A percentile compares a stretch with the other conserved stretches of the same genome.
These are phyloP conservation scores for Batillaria attramentaria DNA, from an alignment of 1,140 invertebrate genomes.

Conservation along the genomic window DNA sequence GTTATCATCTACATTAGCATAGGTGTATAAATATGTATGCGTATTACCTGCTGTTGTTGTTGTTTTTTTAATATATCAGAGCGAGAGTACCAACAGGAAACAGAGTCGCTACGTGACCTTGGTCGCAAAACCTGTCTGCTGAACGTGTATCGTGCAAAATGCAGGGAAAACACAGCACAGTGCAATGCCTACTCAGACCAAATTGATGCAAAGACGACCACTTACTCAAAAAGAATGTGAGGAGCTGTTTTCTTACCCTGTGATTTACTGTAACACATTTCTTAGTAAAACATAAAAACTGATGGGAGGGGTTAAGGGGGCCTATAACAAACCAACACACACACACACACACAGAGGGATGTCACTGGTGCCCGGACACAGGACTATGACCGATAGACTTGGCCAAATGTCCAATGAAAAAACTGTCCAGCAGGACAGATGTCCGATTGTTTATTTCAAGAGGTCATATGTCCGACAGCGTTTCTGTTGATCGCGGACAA, in stretches of 20 bases:
- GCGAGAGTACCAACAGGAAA: constrained; percentile 8
- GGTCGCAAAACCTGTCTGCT: constrained; percentile 13
- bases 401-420: too few species aligned
- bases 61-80: neutral
- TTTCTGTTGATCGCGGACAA: too few species aligned
- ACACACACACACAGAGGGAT: too few species aligned
- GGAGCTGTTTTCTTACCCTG: neutral
- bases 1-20: too few species aligned
- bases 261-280: neutral
- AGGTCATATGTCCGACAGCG: too few species aligned
- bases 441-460: too few species aligned
- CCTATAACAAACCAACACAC: neutral
- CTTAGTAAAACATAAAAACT: neutral
- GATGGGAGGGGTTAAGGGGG: neutral
- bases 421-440: too few species aligned
- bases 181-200: constrained; percentile 13
- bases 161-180: neutral
- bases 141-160: neutral
- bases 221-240: neutral
- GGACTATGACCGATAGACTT: too few species aligned
- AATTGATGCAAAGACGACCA: neutral
- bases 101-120: neutral
- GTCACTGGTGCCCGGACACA: too few species aligned
- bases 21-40: too few species aligned
- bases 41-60: neutral